Conservation (phyloP, 1,140 invertebrate species). For the Xylocopa sonorina region DNA sequence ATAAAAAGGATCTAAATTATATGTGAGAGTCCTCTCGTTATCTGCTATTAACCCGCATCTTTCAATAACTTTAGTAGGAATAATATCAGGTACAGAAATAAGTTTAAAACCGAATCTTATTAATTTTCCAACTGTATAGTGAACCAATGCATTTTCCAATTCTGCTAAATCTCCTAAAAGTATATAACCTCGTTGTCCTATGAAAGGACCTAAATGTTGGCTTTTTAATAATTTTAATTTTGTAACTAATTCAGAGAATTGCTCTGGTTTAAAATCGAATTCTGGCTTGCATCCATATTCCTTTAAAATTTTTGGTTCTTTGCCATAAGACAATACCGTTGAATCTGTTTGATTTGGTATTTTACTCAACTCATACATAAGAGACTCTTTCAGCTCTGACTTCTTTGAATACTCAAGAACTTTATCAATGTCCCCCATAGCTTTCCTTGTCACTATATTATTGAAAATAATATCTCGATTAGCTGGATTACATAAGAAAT, state of each 20-base stretch:
- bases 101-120: slow-evolving; percentile 87
- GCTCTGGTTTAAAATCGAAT: slow-evolving; percentile 83
- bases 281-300: slow-evolving; percentile 82
- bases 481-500: slow-evolving; percentile 85
- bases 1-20: slow-evolving; percentile 77
- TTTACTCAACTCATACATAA: slow-evolving; percentile 84
- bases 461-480: slow-evolving; percentile 84
- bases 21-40: slow-evolving; percentile 89
- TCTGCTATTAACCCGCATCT: slow-evolving; percentile 93
- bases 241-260: slow-evolving; percentile 85
- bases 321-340: slow-evolving; percentile 82
- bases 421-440: slow-evolving; percentile 86
- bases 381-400: slow-evolving; percentile 76
- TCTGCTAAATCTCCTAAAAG: slow-evolving; percentile 89
- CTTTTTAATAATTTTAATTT: slow-evolving; percentile 85
- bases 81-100: slow-evolving; percentile 95
- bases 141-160: slow-evolving; percentile 92
- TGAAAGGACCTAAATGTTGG: slow-evolving; percentile 88
- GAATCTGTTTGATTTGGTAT: slow-evolving; percentile 92
- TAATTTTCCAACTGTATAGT: slow-evolving; percentile 87
- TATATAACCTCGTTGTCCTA: slow-evolving; percentile 91
- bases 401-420: slow-evolving; percentile 83
- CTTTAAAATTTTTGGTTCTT: slow-evolving; percentile 84
- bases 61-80: slow-evolving; percentile 90
- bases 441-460: slow-evolving; percentile 87